Evolutionary conservation across 2,113 vertebrate genomes (phyloP).

Genomic region (Bubo blakistoni): DNA sequence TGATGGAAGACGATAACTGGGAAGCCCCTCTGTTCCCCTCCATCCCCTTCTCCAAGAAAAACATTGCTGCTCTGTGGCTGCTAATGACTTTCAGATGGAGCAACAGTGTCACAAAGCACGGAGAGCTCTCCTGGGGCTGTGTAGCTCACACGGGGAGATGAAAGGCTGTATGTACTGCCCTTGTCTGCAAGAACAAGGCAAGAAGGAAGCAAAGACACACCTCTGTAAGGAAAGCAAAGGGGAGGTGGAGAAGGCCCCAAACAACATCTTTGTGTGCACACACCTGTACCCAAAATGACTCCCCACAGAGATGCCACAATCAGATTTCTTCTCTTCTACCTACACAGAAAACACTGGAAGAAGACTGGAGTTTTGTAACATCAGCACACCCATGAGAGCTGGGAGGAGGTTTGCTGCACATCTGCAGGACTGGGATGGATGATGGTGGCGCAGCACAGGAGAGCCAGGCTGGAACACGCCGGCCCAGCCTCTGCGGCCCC

Average conservation of each 20-base stretch:
- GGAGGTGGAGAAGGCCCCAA: not conserved
- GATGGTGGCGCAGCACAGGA: not conserved
- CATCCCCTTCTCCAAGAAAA: not conserved
- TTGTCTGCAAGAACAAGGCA: not conserved
- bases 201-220: not conserved
- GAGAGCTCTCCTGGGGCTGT: not conserved
- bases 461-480: not conserved
- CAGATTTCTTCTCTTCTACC: not conserved
- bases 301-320: not conserved
- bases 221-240: not conserved
- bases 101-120: not conserved
- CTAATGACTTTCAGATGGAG: constrained; percentile 50
- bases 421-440: not conserved
- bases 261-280: rapidly evolving
- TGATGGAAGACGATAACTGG: not conserved
- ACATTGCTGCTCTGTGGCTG: not conserved
- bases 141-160: not conserved
- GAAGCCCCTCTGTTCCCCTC: not conserved
- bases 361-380: rapidly evolving
- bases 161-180: not conserved
- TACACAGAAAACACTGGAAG: not conserved
- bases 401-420: not conserved
- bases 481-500: not conserved
- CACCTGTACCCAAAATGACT: not conserved
- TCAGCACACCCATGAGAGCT: not conserved